Evolutionary conservation across 2,797 vertebrate species (phyloP).

Genomic region (Merluccius polli): DNA sequence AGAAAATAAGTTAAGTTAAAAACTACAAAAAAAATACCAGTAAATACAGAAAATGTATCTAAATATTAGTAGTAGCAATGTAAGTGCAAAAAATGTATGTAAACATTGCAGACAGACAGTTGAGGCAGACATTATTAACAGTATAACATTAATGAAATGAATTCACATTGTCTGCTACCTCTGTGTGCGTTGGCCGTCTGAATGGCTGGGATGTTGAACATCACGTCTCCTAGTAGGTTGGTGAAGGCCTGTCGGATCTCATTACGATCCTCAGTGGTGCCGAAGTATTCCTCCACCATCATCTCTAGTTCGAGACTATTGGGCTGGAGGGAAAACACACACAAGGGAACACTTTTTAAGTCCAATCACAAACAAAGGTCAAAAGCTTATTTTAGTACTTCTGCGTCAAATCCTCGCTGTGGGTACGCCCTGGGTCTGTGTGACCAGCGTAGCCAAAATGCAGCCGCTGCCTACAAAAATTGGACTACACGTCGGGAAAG

Average conservation of each 20-base stretch:
- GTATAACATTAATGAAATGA: background rate
- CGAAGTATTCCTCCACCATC: slow-evolving; percentile 69
- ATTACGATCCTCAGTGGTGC: slow-evolving; percentile 48
- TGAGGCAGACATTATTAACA: background rate
- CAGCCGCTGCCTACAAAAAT: too few species aligned
- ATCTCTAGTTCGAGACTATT: slow-evolving; percentile 32
- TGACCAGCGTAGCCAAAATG: too few species aligned
- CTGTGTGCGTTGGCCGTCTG: slow-evolving; percentile 71
- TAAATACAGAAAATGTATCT: background rate
- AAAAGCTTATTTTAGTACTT: background rate
- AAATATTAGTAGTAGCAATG: too few species aligned
- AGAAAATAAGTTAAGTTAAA: background rate
- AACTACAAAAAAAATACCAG: background rate
- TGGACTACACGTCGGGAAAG: too few species aligned
- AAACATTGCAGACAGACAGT: background rate
- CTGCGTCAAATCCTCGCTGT: too few species aligned
- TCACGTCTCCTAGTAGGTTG: slow-evolving; percentile 66
- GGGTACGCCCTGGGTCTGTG: too few species aligned
- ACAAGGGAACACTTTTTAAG: background rate
- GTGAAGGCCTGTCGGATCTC: slow-evolving; percentile 70
- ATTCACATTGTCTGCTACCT: slow-evolving; percentile 65
- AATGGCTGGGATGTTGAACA: slow-evolving; percentile 69
- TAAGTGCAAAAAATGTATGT: too few species aligned
- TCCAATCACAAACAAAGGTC: background rate
- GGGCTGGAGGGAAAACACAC: slow-evolving; percentile 35